Percentiles rank a stretch among this genome's conserved stretches.
Evolutionary conservation across 2,113 vertebrate species (phyloP).

Genomic region (Bagarius yarrelli): DNA sequence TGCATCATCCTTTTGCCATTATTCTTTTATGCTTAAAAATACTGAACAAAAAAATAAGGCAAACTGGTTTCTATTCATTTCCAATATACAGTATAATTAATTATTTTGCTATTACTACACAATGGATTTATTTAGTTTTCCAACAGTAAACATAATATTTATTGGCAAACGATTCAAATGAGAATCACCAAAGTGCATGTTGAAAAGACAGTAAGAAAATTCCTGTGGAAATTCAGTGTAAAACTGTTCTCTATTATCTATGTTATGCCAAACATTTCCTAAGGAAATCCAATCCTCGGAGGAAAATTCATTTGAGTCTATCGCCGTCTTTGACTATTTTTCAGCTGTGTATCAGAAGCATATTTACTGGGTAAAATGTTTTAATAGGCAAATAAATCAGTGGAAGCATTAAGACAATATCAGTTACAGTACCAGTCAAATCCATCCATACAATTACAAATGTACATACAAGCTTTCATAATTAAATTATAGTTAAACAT

Average conservation of each 20-base stretch:
- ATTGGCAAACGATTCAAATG: slow-evolving; percentile 7
- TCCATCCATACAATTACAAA: background rate
- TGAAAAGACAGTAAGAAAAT: slow-evolving; percentile 44
- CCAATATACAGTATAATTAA: background rate
- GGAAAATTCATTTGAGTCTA: slow-evolving; percentile 33
- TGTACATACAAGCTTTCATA: background rate
- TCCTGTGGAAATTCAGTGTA: slow-evolving; percentile 43
- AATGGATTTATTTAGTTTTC: background rate
- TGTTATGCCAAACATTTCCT: slow-evolving; percentile 38
- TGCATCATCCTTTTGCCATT: background rate
- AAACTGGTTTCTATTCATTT: background rate
- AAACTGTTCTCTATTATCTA: slow-evolving; percentile 26
- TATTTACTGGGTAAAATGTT: slow-evolving; percentile 2
- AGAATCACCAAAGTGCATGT: slow-evolving; percentile 32
- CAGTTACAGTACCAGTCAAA: background rate
- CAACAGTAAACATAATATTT: background rate
- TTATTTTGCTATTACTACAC: background rate
- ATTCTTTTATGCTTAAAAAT: background rate
- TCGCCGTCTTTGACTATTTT: slow-evolving; percentile 32
- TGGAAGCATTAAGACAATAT: background rate
- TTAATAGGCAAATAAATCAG: background rate
- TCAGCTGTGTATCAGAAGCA: background rate
- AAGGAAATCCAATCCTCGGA: slow-evolving; percentile 28
- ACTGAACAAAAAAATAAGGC: background rate
- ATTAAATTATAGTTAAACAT: background rate